Percentiles rank a stretch among this genome's conserved stretches.
phyloP scores from a whole-genome alignment of 1,140 invertebrate genomes.

The Ceratitis capitata region DNA sequence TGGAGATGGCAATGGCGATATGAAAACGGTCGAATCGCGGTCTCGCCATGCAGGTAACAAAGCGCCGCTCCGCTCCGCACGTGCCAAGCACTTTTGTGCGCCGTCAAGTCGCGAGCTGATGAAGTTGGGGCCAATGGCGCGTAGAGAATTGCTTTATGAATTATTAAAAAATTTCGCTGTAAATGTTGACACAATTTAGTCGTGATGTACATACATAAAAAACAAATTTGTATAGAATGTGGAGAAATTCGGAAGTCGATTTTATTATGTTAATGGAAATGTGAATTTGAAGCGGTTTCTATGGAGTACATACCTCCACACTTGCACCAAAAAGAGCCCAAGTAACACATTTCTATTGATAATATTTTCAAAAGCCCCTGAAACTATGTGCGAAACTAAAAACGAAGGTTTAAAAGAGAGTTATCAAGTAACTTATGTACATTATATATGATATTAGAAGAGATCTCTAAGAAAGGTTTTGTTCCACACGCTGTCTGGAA shows the following conservation, averaged over 20 bases:
- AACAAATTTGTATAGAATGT: not conserved
- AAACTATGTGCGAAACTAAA: too few species aligned
- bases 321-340: too few species aligned
- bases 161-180: not conserved
- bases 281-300: not conserved
- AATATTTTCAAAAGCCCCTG: too few species aligned
- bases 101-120: not conserved
- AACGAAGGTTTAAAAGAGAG: too few species aligned
- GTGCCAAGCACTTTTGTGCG: not conserved
- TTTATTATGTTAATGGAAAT: not conserved
- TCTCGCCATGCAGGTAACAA: not conserved
- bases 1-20: not conserved
- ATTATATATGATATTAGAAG: too few species aligned
- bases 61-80: not conserved
- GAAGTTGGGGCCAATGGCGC: not conserved
- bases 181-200: conserved; percentile 23
- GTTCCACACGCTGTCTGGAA: too few species aligned
- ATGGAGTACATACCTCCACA: not conserved
- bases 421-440: too few species aligned
- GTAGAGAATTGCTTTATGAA: conserved; percentile 6
- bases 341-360: too few species aligned
- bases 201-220: not conserved
- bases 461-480: too few species aligned
- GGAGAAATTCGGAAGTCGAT: not conserved
- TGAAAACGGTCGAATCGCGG: too few species aligned